Evolutionary conservation across 2,797 vertebrate genomes (phyloP).

Genomic region (Vireo griseus): DNA sequence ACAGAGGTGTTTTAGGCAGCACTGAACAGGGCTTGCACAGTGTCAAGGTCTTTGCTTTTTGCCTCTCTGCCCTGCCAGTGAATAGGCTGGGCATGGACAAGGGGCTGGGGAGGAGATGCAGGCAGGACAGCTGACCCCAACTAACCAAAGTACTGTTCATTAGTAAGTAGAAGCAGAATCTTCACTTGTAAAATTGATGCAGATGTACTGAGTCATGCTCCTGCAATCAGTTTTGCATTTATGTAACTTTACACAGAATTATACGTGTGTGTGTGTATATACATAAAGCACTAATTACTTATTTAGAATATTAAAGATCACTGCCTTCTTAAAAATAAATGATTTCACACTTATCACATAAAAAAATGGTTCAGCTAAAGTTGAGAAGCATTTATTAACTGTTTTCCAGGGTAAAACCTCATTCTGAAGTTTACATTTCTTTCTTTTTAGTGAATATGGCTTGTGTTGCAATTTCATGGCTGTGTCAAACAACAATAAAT

Average conservation of each 20-base stretch:
- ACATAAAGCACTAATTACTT: neutral
- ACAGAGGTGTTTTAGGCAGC: neutral
- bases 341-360: neutral
- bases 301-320: neutral
- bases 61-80: neutral
- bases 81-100: neutral
- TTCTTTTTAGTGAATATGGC: neutral
- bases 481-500: neutral
- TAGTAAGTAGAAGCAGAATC: neutral
- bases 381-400: neutral
- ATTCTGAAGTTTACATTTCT: neutral
- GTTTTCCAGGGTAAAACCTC: neutral
- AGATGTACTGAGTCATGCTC: neutral
- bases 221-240: neutral
- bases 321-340: neutral
- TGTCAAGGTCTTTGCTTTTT: neutral
- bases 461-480: neutral
- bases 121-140: neutral
- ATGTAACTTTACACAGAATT: neutral
- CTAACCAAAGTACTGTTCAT: neutral
- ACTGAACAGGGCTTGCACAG: neutral
- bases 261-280: neutral
- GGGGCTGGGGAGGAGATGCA: neutral
- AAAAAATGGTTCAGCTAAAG: neutral
- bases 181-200: neutral